Conservation (phyloP, 92 coral and sea anemone genomes). For the Porites divaricata region DNA sequence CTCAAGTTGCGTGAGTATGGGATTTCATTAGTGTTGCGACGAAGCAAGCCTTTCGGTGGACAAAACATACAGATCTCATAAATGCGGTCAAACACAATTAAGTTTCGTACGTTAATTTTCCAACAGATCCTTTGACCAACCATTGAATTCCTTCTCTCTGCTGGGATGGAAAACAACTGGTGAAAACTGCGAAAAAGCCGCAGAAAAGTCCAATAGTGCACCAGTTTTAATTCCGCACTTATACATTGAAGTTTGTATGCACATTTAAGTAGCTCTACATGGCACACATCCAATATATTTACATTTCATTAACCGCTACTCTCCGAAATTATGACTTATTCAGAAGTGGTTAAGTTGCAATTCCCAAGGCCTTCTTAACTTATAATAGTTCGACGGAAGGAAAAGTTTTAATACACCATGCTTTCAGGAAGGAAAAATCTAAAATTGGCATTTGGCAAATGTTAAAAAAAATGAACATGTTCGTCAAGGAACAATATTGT, state of each 20-base stretch:
- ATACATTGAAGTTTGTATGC: background rate
- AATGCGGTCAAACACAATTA: slow-evolving; percentile 42
- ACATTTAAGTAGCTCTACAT: slow-evolving; percentile 4
- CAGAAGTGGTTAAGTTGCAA: slow-evolving; percentile 43
- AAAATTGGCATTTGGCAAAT: background rate
- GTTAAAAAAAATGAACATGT: background rate
- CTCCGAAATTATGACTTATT: slow-evolving; percentile 57
- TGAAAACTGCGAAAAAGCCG: background rate
- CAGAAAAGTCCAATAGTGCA: background rate
- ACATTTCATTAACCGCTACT: slow-evolving; percentile 59
- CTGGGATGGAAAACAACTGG: background rate
- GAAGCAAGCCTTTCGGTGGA: background rate
- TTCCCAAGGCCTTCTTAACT: slow-evolving; percentile 14
- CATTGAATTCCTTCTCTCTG: background rate
- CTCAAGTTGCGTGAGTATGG: background rate
- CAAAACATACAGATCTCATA: slow-evolving; percentile 36
- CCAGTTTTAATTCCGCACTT: background rate
- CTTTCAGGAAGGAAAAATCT: background rate
- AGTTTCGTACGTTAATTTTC: slow-evolving; percentile 19
- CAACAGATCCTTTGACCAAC: background rate
- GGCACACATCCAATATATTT: slow-evolving; percentile 60
- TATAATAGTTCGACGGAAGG: background rate
- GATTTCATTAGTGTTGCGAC: slow-evolving; percentile 7
- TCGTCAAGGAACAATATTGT: background rate
- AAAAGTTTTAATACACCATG: background rate